Conservation (phyloP, 30 jellyfish, hydroid and myxozoan species). For the Pseudorhiza aurosa region DNA sequence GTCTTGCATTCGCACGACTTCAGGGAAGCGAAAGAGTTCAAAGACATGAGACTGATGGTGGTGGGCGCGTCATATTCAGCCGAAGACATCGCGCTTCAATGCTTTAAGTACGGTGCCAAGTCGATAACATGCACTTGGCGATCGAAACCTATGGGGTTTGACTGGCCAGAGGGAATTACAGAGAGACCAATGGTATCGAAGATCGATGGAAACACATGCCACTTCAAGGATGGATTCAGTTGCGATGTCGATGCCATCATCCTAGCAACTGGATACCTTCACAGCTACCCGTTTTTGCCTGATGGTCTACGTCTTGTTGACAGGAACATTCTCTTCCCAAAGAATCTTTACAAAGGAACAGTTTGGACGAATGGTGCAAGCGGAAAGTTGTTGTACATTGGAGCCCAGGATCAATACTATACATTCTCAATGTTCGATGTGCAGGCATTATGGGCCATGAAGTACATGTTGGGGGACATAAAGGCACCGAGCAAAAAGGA, state of each 20-base stretch:
- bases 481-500: constrained; percentile 23
- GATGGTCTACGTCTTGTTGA: constrained; percentile 57
- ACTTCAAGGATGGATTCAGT: constrained; percentile 65
- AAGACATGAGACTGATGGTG: constrained; percentile 44
- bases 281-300: constrained; percentile 71
- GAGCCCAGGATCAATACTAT: constrained; percentile 80
- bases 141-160: constrained; percentile 69
- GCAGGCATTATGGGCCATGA: constrained; percentile 62
- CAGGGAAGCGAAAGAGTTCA: constrained; percentile 65
- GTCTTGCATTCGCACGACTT: constrained; percentile 87
- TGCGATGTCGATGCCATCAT: constrained; percentile 79
- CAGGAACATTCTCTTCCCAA: constrained; percentile 61
- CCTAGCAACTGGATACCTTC: constrained; percentile 82
- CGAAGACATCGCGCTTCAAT: constrained; percentile 83
- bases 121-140: constrained; percentile 61
- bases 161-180: constrained; percentile 72
- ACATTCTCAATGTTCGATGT: constrained; percentile 88
- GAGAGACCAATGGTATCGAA: constrained; percentile 55
- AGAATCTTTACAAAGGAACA: constrained; percentile 67
- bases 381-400: constrained; percentile 61
- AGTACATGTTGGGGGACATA: constrained; percentile 16
- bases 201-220: constrained; percentile 36
- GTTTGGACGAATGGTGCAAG: constrained; percentile 55
- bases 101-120: constrained; percentile 78
- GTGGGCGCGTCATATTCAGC: constrained; percentile 88